phyloP scores from a whole-genome alignment of 2,113 vertebrate species.

The Rhinichthys klamathensis region DNA sequence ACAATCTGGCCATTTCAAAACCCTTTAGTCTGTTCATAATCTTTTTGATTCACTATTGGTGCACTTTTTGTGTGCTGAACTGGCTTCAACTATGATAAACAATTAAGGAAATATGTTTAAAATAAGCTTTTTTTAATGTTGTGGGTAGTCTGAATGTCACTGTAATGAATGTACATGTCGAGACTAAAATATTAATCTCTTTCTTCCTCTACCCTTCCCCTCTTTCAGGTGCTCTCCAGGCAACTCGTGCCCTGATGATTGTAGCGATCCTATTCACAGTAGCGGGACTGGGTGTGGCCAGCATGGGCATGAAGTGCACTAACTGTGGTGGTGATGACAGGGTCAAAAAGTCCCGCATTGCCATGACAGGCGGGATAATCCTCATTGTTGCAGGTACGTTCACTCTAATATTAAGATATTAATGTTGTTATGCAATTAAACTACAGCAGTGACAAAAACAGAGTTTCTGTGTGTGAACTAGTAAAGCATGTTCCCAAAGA shows the following conservation, averaged over 20 bases:
- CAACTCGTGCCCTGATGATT: constrained; percentile 88
- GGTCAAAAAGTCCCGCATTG: constrained; percentile 79
- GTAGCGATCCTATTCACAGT: constrained; percentile 76
- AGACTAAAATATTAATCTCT: background rate
- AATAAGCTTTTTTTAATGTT: background rate
- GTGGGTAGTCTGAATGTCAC: background rate
- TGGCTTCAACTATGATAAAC: background rate
- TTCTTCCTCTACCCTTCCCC: background rate
- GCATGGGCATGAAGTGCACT: constrained; percentile 92
- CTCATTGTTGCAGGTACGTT: constrained; percentile 80
- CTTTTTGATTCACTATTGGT: background rate
- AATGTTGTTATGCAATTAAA: background rate
- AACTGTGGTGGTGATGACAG: constrained; percentile 86
- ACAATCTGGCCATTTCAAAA: background rate
- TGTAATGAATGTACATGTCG: background rate
- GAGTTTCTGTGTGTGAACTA: too few species aligned
- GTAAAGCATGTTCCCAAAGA: background rate
- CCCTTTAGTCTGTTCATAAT: background rate
- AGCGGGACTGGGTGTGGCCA: constrained; percentile 74
- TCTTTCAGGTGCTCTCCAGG: constrained; percentile 79
- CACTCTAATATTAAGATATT: background rate
- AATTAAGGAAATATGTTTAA: background rate
- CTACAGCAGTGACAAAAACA: too few species aligned
- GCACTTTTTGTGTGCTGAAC: background rate
- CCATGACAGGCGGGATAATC: constrained; percentile 82